phyloP scores from a whole-genome alignment of 2,797 vertebrate genomes.

The Diglossa cyanea region DNA sequence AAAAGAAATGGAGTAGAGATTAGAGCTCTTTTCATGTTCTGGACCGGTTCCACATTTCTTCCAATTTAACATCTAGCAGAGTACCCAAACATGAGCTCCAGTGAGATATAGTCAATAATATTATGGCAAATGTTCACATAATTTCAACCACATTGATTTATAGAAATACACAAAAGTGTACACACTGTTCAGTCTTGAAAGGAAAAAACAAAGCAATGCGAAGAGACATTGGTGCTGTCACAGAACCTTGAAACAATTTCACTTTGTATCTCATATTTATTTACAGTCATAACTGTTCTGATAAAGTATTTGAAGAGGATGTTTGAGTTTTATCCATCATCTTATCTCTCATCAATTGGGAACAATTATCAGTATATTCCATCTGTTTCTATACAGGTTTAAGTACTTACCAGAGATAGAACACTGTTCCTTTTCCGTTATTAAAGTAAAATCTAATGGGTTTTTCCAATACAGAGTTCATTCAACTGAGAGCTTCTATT shows the following conservation, averaged over 20 bases:
- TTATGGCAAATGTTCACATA: not conserved
- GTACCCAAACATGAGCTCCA: not conserved
- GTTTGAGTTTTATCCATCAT: not conserved
- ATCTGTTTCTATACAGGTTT: not conserved
- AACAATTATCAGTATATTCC: constrained; percentile 51
- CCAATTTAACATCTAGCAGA: not conserved
- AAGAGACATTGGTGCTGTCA: not conserved
- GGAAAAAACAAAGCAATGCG: not conserved
- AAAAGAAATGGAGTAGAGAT: not conserved
- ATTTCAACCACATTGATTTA: not conserved
- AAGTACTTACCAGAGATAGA: constrained; percentile 7
- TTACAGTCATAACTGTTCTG: not conserved
- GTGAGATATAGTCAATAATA: not conserved
- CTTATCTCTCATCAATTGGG: constrained; percentile 11
- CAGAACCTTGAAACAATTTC: not conserved
- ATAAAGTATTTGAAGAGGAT: constrained; percentile 26
- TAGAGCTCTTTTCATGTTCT: not conserved
- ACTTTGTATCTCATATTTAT: not conserved
- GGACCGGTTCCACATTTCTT: not conserved
- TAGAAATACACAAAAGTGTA: not conserved
- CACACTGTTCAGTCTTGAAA: not conserved
- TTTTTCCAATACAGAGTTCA: not conserved
- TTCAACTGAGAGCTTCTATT: not conserved
- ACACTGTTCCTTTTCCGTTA: not conserved
- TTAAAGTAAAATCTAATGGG: constrained; percentile 1